Evolutionary conservation across 2,113 vertebrate species (phyloP).

Genomic region (Triplophysa tibetana): DNA sequence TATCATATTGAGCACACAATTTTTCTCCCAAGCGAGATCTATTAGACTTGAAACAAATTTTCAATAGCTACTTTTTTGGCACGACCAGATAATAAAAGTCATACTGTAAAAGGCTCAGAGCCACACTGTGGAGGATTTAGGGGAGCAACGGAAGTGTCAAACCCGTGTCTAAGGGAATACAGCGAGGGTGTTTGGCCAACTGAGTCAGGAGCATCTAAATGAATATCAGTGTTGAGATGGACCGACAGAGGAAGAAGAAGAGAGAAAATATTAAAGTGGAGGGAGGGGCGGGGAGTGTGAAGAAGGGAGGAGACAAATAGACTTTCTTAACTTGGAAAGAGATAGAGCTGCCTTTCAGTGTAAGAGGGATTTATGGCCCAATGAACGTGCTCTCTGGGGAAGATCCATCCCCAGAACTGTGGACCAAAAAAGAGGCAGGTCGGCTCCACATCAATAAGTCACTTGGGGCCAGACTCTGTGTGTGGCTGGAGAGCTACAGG

Average conservation of each 20-base stretch:
- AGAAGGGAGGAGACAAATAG: constrained; percentile 32
- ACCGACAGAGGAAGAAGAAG: not conserved
- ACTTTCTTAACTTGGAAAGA: constrained; percentile 41
- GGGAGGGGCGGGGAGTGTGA: not conserved
- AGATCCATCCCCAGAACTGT: constrained; percentile 47
- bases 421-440: constrained; percentile 48
- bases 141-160: constrained; percentile 1
- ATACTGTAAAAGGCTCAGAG: constrained; percentile 39
- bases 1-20: constrained; percentile 32
- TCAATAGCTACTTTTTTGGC: constrained; percentile 39
- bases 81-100: constrained; percentile 37
- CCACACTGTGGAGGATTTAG: constrained; percentile 32
- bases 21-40: constrained; percentile 34
- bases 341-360: constrained; percentile 58
- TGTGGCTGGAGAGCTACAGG: constrained; percentile 49
- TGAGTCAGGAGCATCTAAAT: constrained; percentile 31
- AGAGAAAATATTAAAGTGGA: not conserved
- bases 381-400: constrained; percentile 53
- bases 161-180: constrained; percentile 18
- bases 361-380: constrained; percentile 61
- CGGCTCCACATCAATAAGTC: constrained; percentile 60
- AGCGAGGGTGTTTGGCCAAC: constrained; percentile 19
- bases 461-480: constrained; percentile 48
- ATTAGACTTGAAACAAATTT: constrained; percentile 48
- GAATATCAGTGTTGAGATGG: constrained; percentile 34